Conservation (phyloP, 2,797 vertebrate species). For the Sebastes minor region DNA sequence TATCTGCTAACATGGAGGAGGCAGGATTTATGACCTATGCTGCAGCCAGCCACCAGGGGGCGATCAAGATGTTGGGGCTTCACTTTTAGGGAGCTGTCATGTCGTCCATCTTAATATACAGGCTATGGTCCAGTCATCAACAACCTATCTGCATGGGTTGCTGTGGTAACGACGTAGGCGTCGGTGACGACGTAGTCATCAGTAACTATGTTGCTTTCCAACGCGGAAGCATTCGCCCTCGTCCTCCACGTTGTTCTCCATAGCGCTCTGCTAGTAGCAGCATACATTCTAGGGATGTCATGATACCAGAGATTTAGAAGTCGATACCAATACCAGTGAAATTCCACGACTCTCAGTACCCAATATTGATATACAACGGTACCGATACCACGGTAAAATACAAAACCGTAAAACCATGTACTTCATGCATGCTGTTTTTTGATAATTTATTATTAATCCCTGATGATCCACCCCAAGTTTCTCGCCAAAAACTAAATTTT, state of each 20-base stretch:
- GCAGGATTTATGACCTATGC: too few relatives aligned
- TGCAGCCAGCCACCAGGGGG: too few relatives aligned
- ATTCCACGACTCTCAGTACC: neutral
- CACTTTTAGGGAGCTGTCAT: too few relatives aligned
- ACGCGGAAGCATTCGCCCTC: neutral
- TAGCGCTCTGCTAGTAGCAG: too few relatives aligned
- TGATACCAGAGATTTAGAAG: neutral
- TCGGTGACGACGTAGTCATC: too few relatives aligned
- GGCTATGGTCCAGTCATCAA: neutral
- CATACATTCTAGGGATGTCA: too few relatives aligned
- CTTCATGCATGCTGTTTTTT: neutral
- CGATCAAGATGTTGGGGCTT: too few relatives aligned
- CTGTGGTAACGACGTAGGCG: neutral
- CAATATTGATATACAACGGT: neutral
- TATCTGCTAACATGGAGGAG: too few relatives aligned
- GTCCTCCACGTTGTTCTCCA: too few relatives aligned
- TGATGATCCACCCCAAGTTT: neutral
- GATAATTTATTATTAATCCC: neutral
- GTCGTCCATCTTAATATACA: too few relatives aligned
- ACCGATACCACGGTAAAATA: neutral
- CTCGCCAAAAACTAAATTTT: neutral
- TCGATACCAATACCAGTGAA: neutral
- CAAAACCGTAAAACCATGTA: neutral
- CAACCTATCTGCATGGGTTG: neutral
- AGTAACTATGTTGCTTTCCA: neutral